Conservation (phyloP, 1,140 invertebrate genomes). For the Maniola jurtina region DNA sequence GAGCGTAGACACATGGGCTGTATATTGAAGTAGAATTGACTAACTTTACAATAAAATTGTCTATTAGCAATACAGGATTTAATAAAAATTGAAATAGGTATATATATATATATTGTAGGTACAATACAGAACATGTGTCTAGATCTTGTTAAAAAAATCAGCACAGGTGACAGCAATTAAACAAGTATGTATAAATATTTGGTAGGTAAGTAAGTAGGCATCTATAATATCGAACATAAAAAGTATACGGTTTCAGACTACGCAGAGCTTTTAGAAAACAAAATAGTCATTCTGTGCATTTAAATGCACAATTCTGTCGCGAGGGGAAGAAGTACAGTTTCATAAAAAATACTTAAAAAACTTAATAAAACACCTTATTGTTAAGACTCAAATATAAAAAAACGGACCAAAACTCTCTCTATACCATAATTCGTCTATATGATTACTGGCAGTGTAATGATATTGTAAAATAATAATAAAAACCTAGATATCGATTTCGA, state of each 20-base stretch:
- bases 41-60: background rate
- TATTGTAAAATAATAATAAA: conserved; percentile 52
- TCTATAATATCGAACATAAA: conserved; percentile 7
- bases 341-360: conserved; percentile 69
- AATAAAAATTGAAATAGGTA: background rate
- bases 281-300: conserved; percentile 30
- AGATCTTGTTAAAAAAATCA: background rate
- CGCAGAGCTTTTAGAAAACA: conserved; percentile 44
- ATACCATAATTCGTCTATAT: conserved; percentile 67
- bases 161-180: background rate
- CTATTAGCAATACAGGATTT: background rate
- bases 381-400: conserved; percentile 74
- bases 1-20: background rate
- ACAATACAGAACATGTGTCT: background rate
- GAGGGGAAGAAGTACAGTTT: conserved; percentile 36
- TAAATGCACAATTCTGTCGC: conserved; percentile 39
- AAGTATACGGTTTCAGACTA: conserved; percentile 42
- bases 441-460: conserved; percentile 77
- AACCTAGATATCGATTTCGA: conserved; percentile 47
- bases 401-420: conserved; percentile 65
- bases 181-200: conserved; percentile 8
- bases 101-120: background rate
- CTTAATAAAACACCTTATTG: conserved; percentile 61
- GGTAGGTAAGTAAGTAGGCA: conserved; percentile 4
- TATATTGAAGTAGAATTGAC: background rate